A percentile compares a stretch with the other conserved stretches of the same genome.
Conservation (phyloP, 2,113 vertebrate species). For the Rostratula benghalensis region DNA sequence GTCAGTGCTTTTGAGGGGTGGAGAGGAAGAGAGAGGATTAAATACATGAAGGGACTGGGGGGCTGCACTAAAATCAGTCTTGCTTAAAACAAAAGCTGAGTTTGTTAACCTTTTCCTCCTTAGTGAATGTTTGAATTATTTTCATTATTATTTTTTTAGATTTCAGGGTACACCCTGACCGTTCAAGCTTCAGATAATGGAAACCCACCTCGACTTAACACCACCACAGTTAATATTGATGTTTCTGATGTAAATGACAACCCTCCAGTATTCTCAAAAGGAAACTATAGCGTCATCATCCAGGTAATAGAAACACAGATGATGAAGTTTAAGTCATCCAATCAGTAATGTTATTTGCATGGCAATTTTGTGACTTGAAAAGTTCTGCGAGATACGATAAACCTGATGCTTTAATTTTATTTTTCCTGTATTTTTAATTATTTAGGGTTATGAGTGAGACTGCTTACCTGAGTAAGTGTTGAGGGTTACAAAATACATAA, state of each 20-base stretch:
- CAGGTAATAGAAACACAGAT: constrained; percentile 78
- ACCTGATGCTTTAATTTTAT: neutral
- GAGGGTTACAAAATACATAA: neutral
- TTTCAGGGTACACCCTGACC: constrained; percentile 93
- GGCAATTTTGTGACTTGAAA: neutral
- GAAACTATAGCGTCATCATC: constrained; percentile 92
- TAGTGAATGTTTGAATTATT: neutral
- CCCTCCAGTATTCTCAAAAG: constrained; percentile 90
- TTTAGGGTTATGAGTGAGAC: neutral
- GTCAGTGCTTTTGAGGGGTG: neutral
- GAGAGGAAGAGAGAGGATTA: neutral
- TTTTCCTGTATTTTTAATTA: neutral
- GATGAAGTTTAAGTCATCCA: neutral
- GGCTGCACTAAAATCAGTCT: neutral
- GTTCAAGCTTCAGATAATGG: constrained; percentile 90
- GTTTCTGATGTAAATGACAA: constrained; percentile 98
- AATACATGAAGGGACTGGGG: neutral
- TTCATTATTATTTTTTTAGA: constrained; percentile 69
- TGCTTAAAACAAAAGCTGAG: neutral
- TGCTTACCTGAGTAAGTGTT: neutral
- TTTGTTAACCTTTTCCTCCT: neutral
- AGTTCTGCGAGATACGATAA: neutral
- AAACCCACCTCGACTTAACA: constrained; percentile 81
- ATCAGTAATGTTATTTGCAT: neutral
- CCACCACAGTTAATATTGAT: constrained; percentile 90